Conservation (phyloP, 2,113 vertebrate genomes). For the Nyctereutes procyonoides region DNA sequence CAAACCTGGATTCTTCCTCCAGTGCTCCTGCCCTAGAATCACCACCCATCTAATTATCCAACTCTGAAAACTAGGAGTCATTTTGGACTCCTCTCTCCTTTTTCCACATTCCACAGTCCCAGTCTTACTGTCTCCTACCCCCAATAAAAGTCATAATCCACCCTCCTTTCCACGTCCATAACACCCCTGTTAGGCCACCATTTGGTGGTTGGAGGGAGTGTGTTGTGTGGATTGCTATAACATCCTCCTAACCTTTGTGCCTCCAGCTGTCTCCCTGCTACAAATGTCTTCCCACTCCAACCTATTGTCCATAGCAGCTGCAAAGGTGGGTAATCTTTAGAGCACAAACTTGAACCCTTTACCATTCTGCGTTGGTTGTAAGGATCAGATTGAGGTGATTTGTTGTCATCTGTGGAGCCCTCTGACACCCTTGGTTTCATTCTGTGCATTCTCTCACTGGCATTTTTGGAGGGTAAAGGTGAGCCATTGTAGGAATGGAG, state of each 20-base stretch:
- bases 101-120: neutral
- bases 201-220: rapidly evolving
- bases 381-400: constrained; percentile 86
- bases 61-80: neutral
- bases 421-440: constrained; percentile 87
- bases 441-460: constrained; percentile 86
- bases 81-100: neutral
- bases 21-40: neutral
- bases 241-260: neutral
- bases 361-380: constrained; percentile 87
- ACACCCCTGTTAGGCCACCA: neutral
- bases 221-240: neutral
- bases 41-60: neutral
- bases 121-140: neutral
- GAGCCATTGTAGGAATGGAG: constrained; percentile 86
- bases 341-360: constrained; percentile 50
- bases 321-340: neutral
- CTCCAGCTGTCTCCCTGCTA: neutral
- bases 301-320: neutral
- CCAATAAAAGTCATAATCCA: neutral
- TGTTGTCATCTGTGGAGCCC: constrained; percentile 86
- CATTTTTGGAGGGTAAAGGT: constrained; percentile 85
- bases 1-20: neutral
- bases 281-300: no score
- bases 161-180: neutral